Evolutionary conservation across 2,888 invertebrate species (phyloP).

Genomic region (Gonocerus acuteangulatus): DNA sequence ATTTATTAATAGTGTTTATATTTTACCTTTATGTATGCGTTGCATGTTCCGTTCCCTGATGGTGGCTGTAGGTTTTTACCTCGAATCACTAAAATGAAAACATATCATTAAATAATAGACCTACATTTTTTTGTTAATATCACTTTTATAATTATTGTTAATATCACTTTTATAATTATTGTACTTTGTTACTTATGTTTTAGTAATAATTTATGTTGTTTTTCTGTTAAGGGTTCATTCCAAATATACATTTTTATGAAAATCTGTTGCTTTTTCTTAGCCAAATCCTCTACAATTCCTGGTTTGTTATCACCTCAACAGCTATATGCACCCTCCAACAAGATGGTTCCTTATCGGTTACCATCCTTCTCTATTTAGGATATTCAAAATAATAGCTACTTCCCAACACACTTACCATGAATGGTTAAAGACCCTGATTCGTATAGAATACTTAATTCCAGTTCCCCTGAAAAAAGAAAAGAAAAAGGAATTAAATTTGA

Average conservation of each 20-base stretch:
- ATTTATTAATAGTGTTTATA: too few species aligned
- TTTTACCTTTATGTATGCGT: conserved; percentile 75
- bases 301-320: too few species aligned
- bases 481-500: not conserved
- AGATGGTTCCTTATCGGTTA: too few species aligned
- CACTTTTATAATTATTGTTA: not conserved
- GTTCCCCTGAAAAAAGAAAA: conserved; percentile 41
- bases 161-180: not conserved
- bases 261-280: too few species aligned
- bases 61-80: conserved; percentile 64
- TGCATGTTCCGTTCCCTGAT: conserved; percentile 62
- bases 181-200: not conserved
- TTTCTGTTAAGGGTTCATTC: too few species aligned
- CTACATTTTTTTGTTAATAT: not conserved
- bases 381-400: too few species aligned
- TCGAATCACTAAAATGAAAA: conserved; percentile 59
- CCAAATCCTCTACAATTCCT: too few species aligned
- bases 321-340: too few species aligned
- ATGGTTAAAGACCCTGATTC: conserved; percentile 43
- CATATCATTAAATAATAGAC: conserved; percentile 1
- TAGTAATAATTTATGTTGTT: too few species aligned
- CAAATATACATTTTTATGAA: too few species aligned
- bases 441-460: conserved; percentile 44
- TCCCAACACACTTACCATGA: conserved; percentile 45
- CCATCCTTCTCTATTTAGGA: too few species aligned